Evolutionary conservation across 2,888 invertebrate species (phyloP), one percentile per base, ranked within the genome.

Genomic region (Corythucha ciliata): DNA sequence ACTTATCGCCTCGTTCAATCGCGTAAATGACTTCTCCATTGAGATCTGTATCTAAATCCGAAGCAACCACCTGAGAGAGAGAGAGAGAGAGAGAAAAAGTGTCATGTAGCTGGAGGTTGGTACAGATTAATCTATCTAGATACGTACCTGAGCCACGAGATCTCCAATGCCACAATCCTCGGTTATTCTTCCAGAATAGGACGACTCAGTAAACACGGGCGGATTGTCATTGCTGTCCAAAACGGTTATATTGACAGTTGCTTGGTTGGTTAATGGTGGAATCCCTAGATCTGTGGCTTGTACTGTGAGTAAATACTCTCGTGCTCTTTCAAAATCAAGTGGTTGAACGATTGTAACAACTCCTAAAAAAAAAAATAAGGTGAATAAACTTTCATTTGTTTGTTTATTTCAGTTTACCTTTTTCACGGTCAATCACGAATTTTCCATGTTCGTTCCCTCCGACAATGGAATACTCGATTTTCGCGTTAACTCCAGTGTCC

Each of bases 401-500:
- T 41, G 40, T 29, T 52, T 54, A n/a, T 29, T 8, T 29, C 29
- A 29, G 12, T 18, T 34, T 36, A 66, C 72, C 72, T 40, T 80
- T 77, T 57, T 76, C 76, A 12, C 79, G 74, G 65, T 87, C 77
- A 46, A 92, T 78, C 36, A 74, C 68, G 69, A 92, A 92, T 68
- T 88, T 87, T 60, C 81, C 83, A 63, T 89, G 85, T 63, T 86
- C 89, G 66, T 91, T 91, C 40, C 91, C 91, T 22, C 83, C 89
- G 24, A 87, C 79, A 52, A 92, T 83, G 14, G 84, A 81, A 68
- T 91, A 92, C 54, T 79, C 78, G 46, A 96, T 87, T 67, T 90
- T 87, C 0, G 94, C 94, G 72, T 94, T 96, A 57, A 90, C 77
- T 26, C 94, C 94, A 34, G 86, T 81, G 67, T 96, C 94, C 65